phyloP scores from a whole-genome alignment of 2,888 invertebrate genomes.

The Chironomus tentans region DNA sequence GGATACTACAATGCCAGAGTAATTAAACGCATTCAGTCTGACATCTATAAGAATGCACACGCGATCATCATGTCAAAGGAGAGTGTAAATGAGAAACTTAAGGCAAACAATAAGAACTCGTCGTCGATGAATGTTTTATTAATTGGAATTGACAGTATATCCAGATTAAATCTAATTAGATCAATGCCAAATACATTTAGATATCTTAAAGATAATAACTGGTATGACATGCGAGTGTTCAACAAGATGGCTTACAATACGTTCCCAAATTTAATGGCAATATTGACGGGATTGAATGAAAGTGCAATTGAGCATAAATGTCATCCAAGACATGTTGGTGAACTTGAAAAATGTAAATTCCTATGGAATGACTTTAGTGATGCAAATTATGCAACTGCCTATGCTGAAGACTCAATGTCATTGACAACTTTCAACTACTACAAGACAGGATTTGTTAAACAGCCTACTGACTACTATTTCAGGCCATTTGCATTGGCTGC shows the following conservation, averaged over 20 bases:
- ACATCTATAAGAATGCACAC: conserved; percentile 44
- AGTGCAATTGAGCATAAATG: conserved; percentile 44
- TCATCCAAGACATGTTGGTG: conserved; percentile 44
- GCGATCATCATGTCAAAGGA: conserved; percentile 46
- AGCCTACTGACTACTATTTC: conserved; percentile 75
- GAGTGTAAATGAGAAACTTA: conserved; percentile 43
- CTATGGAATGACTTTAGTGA: conserved; percentile 68
- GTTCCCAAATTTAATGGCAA: conserved; percentile 80
- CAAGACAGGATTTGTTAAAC: conserved; percentile 60
- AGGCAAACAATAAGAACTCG: conserved; percentile 28
- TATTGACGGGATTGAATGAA: conserved; percentile 58
- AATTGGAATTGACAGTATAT: conserved; percentile 79
- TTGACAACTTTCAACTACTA: conserved; percentile 63
- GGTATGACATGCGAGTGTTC: conserved; percentile 66
- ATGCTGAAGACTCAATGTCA: conserved; percentile 64
- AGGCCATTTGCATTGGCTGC: conserved; percentile 62
- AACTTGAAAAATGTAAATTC: conserved; percentile 60
- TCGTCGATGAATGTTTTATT: conserved; percentile 53
- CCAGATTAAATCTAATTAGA: conserved; percentile 64
- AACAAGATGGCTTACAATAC: conserved; percentile 73
- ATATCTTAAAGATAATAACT: conserved; percentile 57
- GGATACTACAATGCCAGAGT: not conserved
- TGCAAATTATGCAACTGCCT: conserved; percentile 66
- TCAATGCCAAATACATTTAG: conserved; percentile 64
- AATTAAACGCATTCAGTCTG: conserved; percentile 28